phyloP scores from a whole-genome alignment of 2,888 invertebrate genomes.

The Microctonus hyperodae region DNA sequence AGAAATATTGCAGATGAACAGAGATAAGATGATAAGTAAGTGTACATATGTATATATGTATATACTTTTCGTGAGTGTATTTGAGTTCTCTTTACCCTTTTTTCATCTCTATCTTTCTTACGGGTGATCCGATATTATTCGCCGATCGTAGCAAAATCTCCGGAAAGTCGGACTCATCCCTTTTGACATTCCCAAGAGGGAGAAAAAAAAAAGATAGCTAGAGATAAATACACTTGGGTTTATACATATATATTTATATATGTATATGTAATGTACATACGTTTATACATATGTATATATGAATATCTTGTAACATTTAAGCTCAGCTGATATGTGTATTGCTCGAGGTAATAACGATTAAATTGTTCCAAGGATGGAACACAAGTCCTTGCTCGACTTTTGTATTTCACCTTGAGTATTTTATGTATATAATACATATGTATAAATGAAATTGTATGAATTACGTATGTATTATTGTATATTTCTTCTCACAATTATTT shows the following conservation, averaged over 20 bases:
- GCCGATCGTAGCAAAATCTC: slow-evolving; percentile 44
- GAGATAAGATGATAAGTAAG: slow-evolving; percentile 12
- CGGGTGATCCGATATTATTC: slow-evolving; percentile 42
- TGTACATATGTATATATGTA: slow-evolving; percentile 14
- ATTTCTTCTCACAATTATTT: neutral
- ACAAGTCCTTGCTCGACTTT: neutral
- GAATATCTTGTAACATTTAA: slow-evolving; percentile 4
- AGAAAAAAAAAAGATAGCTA: neutral
- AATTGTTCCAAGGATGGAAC: slow-evolving; percentile 12
- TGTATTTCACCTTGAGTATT: neutral
- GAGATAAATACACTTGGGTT: slow-evolving; percentile 20
- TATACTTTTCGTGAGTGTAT: too few relatives aligned
- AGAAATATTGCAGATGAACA: slow-evolving; percentile 4
- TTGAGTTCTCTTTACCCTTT: slow-evolving; percentile 35
- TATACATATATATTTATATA: neutral
- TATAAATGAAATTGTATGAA: neutral
- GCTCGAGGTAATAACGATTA: slow-evolving; percentile 26
- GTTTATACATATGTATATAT: neutral
- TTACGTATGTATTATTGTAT: too few relatives aligned
- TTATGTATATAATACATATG: too few relatives aligned
- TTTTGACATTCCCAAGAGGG: slow-evolving; percentile 3
- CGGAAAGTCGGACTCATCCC: slow-evolving; percentile 25
- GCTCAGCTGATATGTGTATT: slow-evolving; percentile 26
- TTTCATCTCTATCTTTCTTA: slow-evolving; percentile 35
- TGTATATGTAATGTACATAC: neutral